These are phyloP conservation scores for Onychostruthus taczanowskii DNA, from an alignment of 2,113 vertebrate species.

Conservation along the genomic window DNA sequence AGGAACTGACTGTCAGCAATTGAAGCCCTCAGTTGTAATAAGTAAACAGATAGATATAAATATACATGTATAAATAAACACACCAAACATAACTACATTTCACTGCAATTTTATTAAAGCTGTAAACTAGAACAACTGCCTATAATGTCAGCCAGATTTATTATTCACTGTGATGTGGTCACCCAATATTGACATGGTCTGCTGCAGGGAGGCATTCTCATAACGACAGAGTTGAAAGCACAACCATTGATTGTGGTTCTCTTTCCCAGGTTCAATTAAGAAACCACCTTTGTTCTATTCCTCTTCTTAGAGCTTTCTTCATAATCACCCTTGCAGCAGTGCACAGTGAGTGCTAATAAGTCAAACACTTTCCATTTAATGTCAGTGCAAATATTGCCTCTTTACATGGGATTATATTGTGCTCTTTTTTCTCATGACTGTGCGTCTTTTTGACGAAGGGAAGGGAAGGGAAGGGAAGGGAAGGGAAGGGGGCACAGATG, in stretches of 20 bases:
- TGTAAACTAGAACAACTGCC: not conserved
- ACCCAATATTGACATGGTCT: not conserved
- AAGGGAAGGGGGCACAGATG: not conserved
- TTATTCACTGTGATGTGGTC: not conserved
- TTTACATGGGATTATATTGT: not conserved
- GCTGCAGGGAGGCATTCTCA: not conserved
- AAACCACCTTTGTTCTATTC: not conserved
- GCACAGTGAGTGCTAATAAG: not conserved
- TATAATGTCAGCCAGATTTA: not conserved
- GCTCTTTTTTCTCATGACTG: not conserved
- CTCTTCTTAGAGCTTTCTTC: not conserved
- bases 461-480: not conserved
- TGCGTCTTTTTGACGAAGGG: not conserved
- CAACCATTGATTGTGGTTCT: not conserved
- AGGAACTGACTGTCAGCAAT: not conserved
- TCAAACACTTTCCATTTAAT: not conserved
- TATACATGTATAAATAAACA: not conserved
- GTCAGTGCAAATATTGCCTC: not conserved
- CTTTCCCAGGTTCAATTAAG: not conserved
- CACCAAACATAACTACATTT: not conserved
- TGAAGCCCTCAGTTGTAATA: not conserved
- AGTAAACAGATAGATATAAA: not conserved
- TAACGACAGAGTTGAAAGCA: conserved; percentile 6
- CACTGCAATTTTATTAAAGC: not conserved
- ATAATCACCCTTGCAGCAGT: not conserved